phyloP scores from a whole-genome alignment of 1,140 invertebrate genomes.

The Lysiphlebus fabarum region DNA sequence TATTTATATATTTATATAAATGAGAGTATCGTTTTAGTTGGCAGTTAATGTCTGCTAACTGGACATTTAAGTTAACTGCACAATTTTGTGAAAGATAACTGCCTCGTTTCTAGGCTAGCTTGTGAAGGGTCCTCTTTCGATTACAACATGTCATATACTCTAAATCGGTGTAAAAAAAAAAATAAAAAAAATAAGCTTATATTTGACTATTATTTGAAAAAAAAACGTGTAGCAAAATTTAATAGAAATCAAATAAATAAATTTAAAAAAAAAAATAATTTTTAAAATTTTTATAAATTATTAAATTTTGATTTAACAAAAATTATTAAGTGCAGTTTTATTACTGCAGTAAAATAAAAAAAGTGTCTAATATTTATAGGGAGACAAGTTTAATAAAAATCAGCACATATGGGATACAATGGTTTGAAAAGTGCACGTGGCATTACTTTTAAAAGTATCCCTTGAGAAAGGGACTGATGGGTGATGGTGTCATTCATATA shows the following conservation, averaged over 20 bases:
- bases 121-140: conserved; percentile 53
- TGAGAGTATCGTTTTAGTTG: conserved; percentile 26
- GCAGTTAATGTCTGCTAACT: conserved; percentile 54
- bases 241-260: too few species aligned
- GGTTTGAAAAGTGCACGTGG: conserved; percentile 6
- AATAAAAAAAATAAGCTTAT: too few species aligned
- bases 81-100: conserved; percentile 40
- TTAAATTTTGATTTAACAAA: too few species aligned
- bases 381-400: too few species aligned
- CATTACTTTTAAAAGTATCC: conserved; percentile 43
- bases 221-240: too few species aligned
- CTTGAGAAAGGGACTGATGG: conserved; percentile 35
- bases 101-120: conserved; percentile 52
- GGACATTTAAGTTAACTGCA: conserved; percentile 55
- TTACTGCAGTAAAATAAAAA: too few species aligned
- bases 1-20: conserved; percentile 35
- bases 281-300: too few species aligned
- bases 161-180: conserved; percentile 39
- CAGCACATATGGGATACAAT: conserved; percentile 12
- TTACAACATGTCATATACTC: conserved; percentile 46
- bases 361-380: too few species aligned
- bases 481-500: conserved; percentile 32
- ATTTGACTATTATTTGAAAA: too few species aligned
- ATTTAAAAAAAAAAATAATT: too few species aligned
- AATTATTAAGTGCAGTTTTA: too few species aligned